These are phyloP conservation scores for Sapayoa aenigma DNA, from an alignment of 2,113 vertebrate genomes.

Conservation along the genomic window DNA sequence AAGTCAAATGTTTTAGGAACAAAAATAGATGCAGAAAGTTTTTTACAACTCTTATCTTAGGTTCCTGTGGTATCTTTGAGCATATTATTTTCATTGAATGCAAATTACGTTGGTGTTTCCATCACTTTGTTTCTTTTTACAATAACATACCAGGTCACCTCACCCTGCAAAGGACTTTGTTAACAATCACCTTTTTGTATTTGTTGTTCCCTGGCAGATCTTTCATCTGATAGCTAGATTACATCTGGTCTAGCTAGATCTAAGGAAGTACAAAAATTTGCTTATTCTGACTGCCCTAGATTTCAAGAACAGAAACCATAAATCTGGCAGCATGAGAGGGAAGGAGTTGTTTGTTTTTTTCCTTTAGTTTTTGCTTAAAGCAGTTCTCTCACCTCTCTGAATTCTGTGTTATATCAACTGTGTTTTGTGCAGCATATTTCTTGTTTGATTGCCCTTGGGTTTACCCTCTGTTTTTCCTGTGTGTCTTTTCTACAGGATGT, in stretches of 20 bases:
- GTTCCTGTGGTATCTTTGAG: not conserved
- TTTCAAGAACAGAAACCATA: constrained; percentile 16
- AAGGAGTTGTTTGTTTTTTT: not conserved
- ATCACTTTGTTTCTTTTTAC: not conserved
- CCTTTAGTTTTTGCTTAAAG: not conserved
- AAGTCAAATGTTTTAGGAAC: not conserved
- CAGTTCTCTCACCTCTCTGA: constrained; percentile 5
- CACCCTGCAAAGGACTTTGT: constrained; percentile 6
- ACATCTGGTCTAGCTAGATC: not conserved
- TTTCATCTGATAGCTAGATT: not conserved
- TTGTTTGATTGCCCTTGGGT: not conserved
- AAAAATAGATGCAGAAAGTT: not conserved
- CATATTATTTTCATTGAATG: not conserved
- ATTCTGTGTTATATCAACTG: not conserved
- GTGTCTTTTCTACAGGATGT: not conserved
- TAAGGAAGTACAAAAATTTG: not conserved
- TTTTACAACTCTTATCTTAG: not conserved
- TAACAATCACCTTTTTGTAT: not conserved
- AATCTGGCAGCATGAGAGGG: not conserved
- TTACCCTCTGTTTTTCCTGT: not conserved
- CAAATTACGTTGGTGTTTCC: not conserved
- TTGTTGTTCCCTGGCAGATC: constrained; percentile 11
- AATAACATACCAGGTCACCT: not conserved
- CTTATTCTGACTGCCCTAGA: not conserved
- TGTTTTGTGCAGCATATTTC: not conserved